Conservation (phyloP, 2,797 vertebrate species). For the Epinephelus coioides region DNA sequence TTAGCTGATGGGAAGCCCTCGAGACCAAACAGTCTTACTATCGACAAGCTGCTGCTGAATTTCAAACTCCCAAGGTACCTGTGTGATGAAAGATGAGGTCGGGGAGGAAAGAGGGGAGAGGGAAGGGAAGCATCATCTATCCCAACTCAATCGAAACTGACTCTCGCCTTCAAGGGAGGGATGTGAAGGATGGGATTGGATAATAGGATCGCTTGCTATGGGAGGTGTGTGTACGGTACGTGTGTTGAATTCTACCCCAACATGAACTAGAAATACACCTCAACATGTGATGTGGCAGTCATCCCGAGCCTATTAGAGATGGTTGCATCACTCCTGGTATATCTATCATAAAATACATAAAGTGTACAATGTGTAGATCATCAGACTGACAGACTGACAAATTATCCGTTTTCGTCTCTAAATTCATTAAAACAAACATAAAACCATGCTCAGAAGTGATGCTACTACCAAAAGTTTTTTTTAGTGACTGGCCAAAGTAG, state of each 20-base stretch:
- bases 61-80: slow-evolving; percentile 54
- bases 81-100: slow-evolving; percentile 43
- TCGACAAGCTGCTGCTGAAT: slow-evolving; percentile 61
- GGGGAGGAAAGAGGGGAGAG: slow-evolving; percentile 30
- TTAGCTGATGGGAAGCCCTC: slow-evolving; percentile 61
- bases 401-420: background rate
- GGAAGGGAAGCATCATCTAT: slow-evolving; percentile 45
- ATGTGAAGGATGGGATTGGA: slow-evolving; percentile 48
- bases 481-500: slow-evolving; percentile 5
- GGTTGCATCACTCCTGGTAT: background rate
- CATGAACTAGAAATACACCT: slow-evolving; percentile 30
- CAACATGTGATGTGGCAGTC: slow-evolving; percentile 7
- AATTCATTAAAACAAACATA: slow-evolving; percentile 12
- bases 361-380: slow-evolving; percentile 8
- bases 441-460: slow-evolving; percentile 21
- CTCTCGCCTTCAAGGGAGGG: slow-evolving; percentile 40
- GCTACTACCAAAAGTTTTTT: slow-evolving; percentile 2
- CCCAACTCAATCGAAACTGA: slow-evolving; percentile 50
- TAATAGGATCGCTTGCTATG: slow-evolving; percentile 34
- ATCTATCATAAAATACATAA: slow-evolving; percentile 10
- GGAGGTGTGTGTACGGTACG: background rate
- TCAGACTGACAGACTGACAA: slow-evolving; percentile 2
- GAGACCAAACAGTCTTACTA: slow-evolving; percentile 56
- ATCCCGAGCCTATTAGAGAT: slow-evolving; percentile 12
- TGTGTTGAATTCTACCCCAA: slow-evolving; percentile 1